Evolutionary conservation across 2,113 vertebrate species (phyloP).

Genomic region (Rhinichthys klamathensis): DNA sequence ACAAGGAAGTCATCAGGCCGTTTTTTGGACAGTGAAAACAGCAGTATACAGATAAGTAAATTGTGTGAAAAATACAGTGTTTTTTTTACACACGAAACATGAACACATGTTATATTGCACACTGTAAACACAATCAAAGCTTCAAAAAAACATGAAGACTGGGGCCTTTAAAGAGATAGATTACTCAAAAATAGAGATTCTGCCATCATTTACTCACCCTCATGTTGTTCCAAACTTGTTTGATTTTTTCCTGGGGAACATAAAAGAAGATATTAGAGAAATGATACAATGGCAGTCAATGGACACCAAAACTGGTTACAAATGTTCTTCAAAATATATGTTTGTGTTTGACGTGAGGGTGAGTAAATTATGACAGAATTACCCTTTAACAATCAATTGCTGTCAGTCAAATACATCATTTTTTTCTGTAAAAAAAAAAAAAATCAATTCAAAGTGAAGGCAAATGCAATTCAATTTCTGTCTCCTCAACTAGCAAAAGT

Average conservation of each 20-base stretch:
- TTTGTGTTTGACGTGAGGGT: neutral
- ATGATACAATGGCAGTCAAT: neutral
- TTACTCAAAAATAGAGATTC: neutral
- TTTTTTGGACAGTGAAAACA: too few relatives aligned
- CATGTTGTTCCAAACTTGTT: neutral
- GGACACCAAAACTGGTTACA: neutral
- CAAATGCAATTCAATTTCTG: neutral
- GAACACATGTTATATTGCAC: too few relatives aligned
- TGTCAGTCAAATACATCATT: neutral
- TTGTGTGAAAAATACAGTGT: too few relatives aligned
- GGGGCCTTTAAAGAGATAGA: neutral
- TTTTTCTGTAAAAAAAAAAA: neutral
- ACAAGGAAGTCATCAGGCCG: too few relatives aligned
- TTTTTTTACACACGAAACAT: too few relatives aligned
- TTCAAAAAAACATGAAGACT: too few relatives aligned
- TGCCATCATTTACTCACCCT: neutral
- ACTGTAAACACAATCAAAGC: too few relatives aligned
- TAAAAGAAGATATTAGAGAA: neutral
- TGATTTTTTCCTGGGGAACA: neutral
- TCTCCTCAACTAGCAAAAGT: neutral
- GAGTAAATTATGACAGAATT: neutral
- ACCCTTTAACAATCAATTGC: neutral
- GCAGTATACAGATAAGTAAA: too few relatives aligned
- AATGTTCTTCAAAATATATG: neutral
- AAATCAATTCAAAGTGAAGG: neutral